Base-by-base conservation (phyloP, 2,888 invertebrate species). In the Cataglyphis altisquamis region DNA sequence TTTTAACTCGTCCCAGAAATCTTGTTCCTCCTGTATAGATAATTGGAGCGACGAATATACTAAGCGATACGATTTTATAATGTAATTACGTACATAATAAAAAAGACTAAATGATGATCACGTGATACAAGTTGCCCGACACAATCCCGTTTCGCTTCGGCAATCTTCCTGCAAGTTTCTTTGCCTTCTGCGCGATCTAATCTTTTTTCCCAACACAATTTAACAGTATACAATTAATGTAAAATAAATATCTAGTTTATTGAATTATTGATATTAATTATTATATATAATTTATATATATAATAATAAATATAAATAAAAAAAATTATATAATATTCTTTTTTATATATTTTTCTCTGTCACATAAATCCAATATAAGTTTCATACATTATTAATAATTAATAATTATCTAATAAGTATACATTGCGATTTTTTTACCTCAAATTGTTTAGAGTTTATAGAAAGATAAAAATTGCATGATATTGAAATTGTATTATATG, bases 51-150 rank as follows among this genome's bases (percentile, higher is more conserved):
- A 89, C 88, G 86, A 82, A 85, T 89, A 88, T 89, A 89, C 78
- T 90, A 86, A 86, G 88, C 89, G 90, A 88, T 90, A 90, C 90
- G 84, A 91, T 91, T 92, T 92, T 92, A 87, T 92, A 91, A 92
- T 92, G 90, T 91, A 91, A 91, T 74, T 93, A 89, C 84, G 84
- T 88, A 91, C 91, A 89, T 91, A 93, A 92, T 92, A 92, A 90
- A 90, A 89, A 91, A 89, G 82, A 88, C 84, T 85, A 88, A 89
- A 89, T 52, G 52, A 52, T 52, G n/a, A 52, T 52, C 15, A 4
- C n/a, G 52, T n/a, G 52, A 52, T 52, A 52, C n/a, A 45, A 45
- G 12, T 4, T 12, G 45, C 12, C 70, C 66, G 67, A 55, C 48
- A 45, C 9, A 41, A 21, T 52, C 48, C 55, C 12, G 12, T 3